Evolutionary conservation across 2,888 invertebrate species (phyloP), one percentile per base, ranked within the genome.

Genomic region (Troilus luridus): DNA sequence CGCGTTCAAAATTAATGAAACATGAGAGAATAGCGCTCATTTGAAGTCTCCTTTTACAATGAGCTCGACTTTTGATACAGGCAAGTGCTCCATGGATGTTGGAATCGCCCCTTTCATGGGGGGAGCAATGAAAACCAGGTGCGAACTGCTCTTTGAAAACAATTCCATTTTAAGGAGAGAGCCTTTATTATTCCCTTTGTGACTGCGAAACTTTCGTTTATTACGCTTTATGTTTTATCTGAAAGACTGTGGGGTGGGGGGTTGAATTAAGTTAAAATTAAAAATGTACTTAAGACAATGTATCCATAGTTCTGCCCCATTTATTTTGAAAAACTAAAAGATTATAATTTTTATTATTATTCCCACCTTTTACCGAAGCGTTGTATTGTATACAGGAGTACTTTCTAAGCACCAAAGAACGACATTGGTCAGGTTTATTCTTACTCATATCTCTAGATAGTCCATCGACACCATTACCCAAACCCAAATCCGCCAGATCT

Each of bases 111-210:
- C 72, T 77, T 77, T 41, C 72, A 77, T 77, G 72, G 41, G 8
- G 27, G 6, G 27, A 1, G 27, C 17, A 77, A 77, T 77, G 72
- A 77, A 77, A 77, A 77, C 27, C 72, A 77, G 72, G 72, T 77
- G 72, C 27, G 72, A 77, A 77, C 72, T 41, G 72, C 72, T 77
- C 7, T 41, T 41, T 41, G 19, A 19, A 77, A 77, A 77, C 72
- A 77, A 77, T 77, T 77, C 72, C 41, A 77, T 77, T 77, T 41
- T 41, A 27, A 77, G 72, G 7, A 77, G 72, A 67, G 67, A 9
- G 41, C 17, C 72, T 77, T 77, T 77, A 77, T 77, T 77, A 41
- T 77, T 77, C 41, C 72, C 72, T 77, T 77, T 77, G 72, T 41
- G 27, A 77, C 27, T 77, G 27, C 17, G 0, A 17, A 41, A 27